Conservation (phyloP, 2,113 vertebrate genomes). For the Psittacara wagleri region DNA sequence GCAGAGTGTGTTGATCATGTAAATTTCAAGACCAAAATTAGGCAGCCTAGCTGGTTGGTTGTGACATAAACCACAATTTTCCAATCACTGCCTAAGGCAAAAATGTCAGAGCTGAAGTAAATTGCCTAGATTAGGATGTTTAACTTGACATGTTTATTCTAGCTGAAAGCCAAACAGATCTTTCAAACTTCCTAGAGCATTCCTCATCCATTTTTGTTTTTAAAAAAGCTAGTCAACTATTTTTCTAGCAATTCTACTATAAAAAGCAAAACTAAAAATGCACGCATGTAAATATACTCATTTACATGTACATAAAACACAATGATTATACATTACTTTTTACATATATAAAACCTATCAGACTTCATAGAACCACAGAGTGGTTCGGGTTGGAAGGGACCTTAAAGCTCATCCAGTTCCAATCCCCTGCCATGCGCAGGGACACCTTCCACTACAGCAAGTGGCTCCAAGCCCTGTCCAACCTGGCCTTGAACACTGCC, state of each 20-base stretch:
- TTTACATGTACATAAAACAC: not conserved
- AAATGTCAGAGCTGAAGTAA: conserved; percentile 47
- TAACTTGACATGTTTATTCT: conserved; percentile 28
- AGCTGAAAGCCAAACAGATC: conserved; percentile 28
- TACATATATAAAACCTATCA: not conserved
- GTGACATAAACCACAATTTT: conserved; percentile 53
- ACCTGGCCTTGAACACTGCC: not conserved
- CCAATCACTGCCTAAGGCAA: conserved; percentile 31
- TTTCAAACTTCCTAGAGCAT: not conserved
- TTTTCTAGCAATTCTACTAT: not conserved
- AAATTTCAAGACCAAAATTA: conserved; percentile 26
- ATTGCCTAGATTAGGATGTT: conserved; percentile 32
- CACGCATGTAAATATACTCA: not conserved
- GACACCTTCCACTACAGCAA: not conserved
- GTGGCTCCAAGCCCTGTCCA: not conserved
- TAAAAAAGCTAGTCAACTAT: not conserved
- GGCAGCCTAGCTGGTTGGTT: not conserved
- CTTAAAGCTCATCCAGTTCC: not conserved
- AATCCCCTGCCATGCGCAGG: not conserved
- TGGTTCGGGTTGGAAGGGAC: not conserved
- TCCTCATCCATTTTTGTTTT: not conserved
- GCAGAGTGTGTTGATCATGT: not conserved
- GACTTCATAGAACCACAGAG: not conserved
- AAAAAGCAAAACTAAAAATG: not conserved
- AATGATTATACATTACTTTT: not conserved